These are phyloP conservation scores for Amblyraja radiata DNA, from an alignment of 2,797 vertebrate genomes.

Conservation along the genomic window DNA sequence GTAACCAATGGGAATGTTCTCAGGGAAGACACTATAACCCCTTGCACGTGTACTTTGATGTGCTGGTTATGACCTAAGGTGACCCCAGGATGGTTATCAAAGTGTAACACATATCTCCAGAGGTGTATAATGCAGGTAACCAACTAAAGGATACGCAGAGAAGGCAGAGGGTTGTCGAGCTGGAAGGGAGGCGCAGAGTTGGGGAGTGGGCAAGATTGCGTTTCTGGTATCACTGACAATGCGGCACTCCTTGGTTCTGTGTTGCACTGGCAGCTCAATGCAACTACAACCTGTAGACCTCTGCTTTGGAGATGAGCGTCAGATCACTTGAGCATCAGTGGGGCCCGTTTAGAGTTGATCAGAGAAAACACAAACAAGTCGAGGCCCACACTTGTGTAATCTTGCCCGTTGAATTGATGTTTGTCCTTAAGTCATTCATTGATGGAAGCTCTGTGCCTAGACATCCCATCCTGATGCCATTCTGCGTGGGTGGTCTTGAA, in stretches of 20 bases:
- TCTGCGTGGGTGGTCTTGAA: background rate
- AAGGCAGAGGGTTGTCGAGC: background rate
- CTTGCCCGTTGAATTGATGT: background rate
- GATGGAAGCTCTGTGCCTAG: too few relatives aligned
- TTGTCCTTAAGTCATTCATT: background rate
- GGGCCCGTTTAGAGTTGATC: background rate
- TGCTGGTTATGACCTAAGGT: too few relatives aligned
- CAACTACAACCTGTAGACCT: too few relatives aligned
- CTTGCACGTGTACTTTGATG: background rate
- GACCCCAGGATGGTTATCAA: background rate
- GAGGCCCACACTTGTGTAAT: background rate
- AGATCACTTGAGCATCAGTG: too few relatives aligned
- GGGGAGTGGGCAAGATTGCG: background rate
- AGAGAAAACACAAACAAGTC: too few relatives aligned
- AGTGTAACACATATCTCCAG: background rate
- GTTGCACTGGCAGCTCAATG: too few relatives aligned
- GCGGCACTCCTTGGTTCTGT: too few relatives aligned
- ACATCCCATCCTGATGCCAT: background rate
- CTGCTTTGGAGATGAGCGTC: too few relatives aligned
- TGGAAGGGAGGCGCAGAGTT: background rate
- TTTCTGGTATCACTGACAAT: too few relatives aligned
- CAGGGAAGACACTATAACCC: background rate
- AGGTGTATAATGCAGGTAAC: background rate
- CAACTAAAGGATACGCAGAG: background rate
- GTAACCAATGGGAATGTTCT: background rate